Evolutionary conservation across 2,113 vertebrate genomes (phyloP).

Genomic region (Coturnix japonica): DNA sequence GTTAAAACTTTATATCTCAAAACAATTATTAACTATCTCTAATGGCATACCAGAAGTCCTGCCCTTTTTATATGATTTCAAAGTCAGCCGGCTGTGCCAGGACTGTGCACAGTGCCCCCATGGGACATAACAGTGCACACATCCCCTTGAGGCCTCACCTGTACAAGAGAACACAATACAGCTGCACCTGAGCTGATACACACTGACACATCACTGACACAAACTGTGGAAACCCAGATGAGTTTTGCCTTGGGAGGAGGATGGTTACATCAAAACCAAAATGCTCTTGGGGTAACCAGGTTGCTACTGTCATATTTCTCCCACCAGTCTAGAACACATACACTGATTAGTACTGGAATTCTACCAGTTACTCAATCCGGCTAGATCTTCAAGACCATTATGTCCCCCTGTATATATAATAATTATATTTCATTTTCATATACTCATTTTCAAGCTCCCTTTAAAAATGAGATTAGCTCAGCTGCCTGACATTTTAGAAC

Average conservation of each 20-base stretch:
- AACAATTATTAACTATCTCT: background rate
- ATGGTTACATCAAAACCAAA: background rate
- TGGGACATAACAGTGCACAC: background rate
- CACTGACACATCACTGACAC: no score
- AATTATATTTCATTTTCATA: background rate
- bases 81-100: background rate
- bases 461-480: background rate
- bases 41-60: background rate
- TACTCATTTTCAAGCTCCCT: background rate
- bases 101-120: background rate
- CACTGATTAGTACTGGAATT: background rate
- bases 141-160: rapidly evolving
- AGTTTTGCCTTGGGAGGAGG: background rate
- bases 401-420: background rate
- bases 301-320: background rate
- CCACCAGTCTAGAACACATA: background rate
- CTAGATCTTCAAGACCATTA: background rate
- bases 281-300: background rate
- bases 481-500: background rate
- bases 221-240: background rate
- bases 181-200: background rate
- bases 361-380: background rate
- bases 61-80: background rate
- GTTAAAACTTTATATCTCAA: background rate
- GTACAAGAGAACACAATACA: background rate